Conservation (phyloP, 30 jellyfish, hydroid and myxozoan species). For the Cassiopea andromeda region DNA sequence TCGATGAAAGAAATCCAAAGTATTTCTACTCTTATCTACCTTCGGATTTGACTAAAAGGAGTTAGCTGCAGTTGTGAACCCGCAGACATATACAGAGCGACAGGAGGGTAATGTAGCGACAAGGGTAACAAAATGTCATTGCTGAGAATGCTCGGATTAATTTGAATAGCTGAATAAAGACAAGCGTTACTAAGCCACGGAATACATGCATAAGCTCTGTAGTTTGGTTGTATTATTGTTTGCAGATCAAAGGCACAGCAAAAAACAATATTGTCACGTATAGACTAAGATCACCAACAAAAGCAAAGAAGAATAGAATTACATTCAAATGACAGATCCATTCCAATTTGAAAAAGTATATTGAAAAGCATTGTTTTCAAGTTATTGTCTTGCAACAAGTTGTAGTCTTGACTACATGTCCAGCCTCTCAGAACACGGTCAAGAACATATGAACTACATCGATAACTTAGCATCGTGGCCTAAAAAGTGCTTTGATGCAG, state of each 20-base stretch:
- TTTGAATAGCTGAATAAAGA: background rate
- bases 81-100: background rate
- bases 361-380: too few relatives aligned
- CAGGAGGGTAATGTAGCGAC: background rate
- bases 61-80: too few relatives aligned
- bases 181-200: constrained; percentile 26
- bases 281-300: background rate
- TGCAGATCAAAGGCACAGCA: background rate
- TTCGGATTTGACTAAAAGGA: too few relatives aligned
- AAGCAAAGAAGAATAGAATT: background rate
- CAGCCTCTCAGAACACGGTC: too few relatives aligned
- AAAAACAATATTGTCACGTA: background rate
- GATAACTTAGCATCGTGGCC: too few relatives aligned
- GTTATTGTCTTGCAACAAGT: too few relatives aligned
- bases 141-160: background rate
- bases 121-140: background rate
- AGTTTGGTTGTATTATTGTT: background rate
- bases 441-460: too few relatives aligned
- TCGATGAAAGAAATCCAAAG: too few relatives aligned
- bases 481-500: too few relatives aligned
- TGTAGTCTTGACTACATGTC: too few relatives aligned
- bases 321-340: background rate
- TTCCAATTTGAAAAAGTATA: too few relatives aligned
- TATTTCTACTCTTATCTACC: too few relatives aligned
- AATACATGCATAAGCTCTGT: background rate